Evolutionary conservation across 2,888 invertebrate genomes (phyloP).

Genomic region (Mylabris sibirica): DNA sequence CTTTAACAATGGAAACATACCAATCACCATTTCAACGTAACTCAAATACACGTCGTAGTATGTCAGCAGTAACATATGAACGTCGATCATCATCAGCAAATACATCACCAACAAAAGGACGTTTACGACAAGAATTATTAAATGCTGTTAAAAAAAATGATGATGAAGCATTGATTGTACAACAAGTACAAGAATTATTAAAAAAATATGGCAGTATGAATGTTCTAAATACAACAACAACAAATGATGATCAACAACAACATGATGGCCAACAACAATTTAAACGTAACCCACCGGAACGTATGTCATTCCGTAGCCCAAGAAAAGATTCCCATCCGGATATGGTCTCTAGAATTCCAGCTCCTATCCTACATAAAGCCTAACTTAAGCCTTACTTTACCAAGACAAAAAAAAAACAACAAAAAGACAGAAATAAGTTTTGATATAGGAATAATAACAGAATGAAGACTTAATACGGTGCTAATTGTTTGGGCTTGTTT

Average conservation of each 20-base stretch:
- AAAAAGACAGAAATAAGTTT: background rate
- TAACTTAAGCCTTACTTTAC: background rate
- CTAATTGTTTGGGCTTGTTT: too few species aligned
- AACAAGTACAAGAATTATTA: constrained; percentile 77
- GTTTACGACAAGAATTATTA: constrained; percentile 74
- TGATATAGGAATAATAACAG: background rate
- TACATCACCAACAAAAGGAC: constrained; percentile 70
- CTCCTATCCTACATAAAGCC: constrained; percentile 52
- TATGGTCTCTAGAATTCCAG: constrained; percentile 64
- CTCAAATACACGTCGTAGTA: constrained; percentile 58
- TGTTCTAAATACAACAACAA: constrained; percentile 54
- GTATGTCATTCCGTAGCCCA: constrained; percentile 58
- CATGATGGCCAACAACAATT: constrained; percentile 65
- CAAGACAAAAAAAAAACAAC: background rate
- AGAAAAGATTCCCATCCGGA: constrained; percentile 65
- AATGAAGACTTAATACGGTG: too few species aligned
- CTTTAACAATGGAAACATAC: constrained; percentile 72
- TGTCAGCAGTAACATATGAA: constrained; percentile 56
- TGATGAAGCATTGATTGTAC: constrained; percentile 76
- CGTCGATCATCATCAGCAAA: constrained; percentile 65
- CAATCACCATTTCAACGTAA: constrained; percentile 55
- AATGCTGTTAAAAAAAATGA: constrained; percentile 75
- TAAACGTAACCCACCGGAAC: constrained; percentile 58
- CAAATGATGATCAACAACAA: too few species aligned
- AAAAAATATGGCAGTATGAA: constrained; percentile 68